Evolutionary conservation across 2,113 vertebrate species (phyloP).

Genomic region (Dascyllus trimaculatus): DNA sequence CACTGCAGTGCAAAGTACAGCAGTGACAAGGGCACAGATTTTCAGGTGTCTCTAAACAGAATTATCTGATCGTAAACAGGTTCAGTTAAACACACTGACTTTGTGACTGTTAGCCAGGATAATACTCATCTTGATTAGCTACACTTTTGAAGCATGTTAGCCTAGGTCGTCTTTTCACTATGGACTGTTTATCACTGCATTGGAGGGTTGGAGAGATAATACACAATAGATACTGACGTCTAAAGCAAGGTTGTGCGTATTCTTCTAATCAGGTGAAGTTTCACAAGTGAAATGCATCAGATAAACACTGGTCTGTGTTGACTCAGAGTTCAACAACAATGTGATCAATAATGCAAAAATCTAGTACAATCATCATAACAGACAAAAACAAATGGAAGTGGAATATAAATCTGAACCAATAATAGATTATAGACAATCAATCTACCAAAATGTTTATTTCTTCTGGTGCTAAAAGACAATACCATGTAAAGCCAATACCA

Average conservation of each 20-base stretch:
- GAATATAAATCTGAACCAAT: too few species aligned
- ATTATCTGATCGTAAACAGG: constrained; percentile 3
- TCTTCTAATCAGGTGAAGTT: not conserved
- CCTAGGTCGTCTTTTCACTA: not conserved
- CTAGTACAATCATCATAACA: too few species aligned
- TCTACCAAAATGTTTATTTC: too few species aligned
- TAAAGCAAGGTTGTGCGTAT: not conserved
- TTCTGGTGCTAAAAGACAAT: too few species aligned
- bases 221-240: constrained; percentile 14
- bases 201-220: constrained; percentile 25
- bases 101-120: not conserved
- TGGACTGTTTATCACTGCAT: constrained; percentile 1
- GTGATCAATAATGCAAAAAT: too few species aligned
- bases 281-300: too few species aligned
- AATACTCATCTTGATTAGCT: constrained; percentile 50
- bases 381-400: too few species aligned
- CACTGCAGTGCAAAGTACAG: too few species aligned
- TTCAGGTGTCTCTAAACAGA: not conserved
- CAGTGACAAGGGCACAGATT: not conserved
- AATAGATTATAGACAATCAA: too few species aligned
- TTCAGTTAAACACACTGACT: not conserved
- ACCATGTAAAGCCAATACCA: too few species aligned
- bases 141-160: constrained; percentile 8
- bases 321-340: too few species aligned
- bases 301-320: too few species aligned